A percentile compares a stretch with the other conserved stretches of the same genome.
Conservation (phyloP, 2,888 invertebrate species). For the Liopterus haemorrhoidalis region DNA sequence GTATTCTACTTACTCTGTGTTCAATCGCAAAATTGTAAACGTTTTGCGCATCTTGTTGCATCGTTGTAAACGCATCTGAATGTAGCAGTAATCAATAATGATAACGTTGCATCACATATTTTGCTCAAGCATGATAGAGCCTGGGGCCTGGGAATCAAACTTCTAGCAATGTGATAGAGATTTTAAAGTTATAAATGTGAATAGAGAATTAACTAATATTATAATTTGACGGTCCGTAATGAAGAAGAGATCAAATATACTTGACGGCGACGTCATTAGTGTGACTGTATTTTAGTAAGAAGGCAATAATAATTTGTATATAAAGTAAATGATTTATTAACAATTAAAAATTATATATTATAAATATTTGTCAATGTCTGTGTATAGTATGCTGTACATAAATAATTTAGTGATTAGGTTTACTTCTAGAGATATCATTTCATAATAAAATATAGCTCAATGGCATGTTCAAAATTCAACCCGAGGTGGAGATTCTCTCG, state of each 20-base stretch:
- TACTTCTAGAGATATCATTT: slow-evolving; percentile 19
- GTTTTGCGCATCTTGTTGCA: no score
- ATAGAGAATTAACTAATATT: slow-evolving; percentile 11
- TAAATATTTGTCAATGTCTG: slow-evolving; percentile 22
- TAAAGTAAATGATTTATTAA: slow-evolving; percentile 19
- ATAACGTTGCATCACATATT: neutral
- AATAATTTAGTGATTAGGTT: slow-evolving; percentile 15
- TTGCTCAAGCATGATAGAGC: slow-evolving; percentile 13
- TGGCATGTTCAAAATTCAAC: slow-evolving; percentile 21
- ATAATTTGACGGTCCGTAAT: no score
- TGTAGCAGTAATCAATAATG: no score
- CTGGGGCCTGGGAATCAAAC: slow-evolving; percentile 14
- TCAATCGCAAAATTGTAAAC: no score
- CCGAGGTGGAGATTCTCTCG: slow-evolving; percentile 8
- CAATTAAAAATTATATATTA: slow-evolving; percentile 14
- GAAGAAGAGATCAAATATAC: no score
- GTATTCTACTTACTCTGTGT: no score
- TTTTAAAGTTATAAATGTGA: slow-evolving; percentile 19
- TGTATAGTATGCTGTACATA: slow-evolving; percentile 23
- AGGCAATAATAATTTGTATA: slow-evolving; percentile 23
- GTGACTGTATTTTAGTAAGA: slow-evolving; percentile 21
- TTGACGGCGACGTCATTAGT: slow-evolving; percentile 16
- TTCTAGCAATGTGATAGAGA: slow-evolving; percentile 21
- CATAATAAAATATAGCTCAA: slow-evolving; percentile 20
- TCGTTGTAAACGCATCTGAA: no score